phyloP scores from a whole-genome alignment of 2,113 vertebrate genomes.

The Forbesichthys agassizii region DNA sequence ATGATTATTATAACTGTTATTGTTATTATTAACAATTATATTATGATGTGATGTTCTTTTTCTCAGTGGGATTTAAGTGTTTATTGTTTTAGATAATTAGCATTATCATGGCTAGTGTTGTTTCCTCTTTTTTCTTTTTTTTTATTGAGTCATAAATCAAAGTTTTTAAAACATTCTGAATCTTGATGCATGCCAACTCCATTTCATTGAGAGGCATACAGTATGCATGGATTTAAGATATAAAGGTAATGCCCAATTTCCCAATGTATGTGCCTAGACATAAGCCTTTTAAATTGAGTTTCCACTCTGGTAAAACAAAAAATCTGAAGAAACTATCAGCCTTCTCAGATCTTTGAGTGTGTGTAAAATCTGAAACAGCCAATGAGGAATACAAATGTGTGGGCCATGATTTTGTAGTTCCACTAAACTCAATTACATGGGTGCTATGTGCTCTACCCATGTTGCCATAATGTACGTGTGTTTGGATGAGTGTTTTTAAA shows the following conservation, averaged over 20 bases:
- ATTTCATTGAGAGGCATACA: slow-evolving; percentile 68
- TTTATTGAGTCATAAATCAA: slow-evolving; percentile 63
- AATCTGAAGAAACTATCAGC: slow-evolving; percentile 52
- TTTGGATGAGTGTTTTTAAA: slow-evolving; percentile 62
- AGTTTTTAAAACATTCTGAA: slow-evolving; percentile 56
- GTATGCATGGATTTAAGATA: slow-evolving; percentile 57
- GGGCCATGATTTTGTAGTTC: slow-evolving; percentile 18
- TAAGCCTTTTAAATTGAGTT: slow-evolving; percentile 66
- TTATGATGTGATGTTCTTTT: slow-evolving; percentile 81
- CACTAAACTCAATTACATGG: slow-evolving; percentile 34
- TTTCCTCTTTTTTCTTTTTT: slow-evolving; percentile 20
- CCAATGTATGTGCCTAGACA: slow-evolving; percentile 69
- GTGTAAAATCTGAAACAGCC: slow-evolving; percentile 11
- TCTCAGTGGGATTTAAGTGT: slow-evolving; percentile 80
- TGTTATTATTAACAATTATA: slow-evolving; percentile 82
- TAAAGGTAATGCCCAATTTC: slow-evolving; percentile 48
- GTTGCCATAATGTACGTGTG: slow-evolving; percentile 69
- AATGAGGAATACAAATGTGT: slow-evolving; percentile 26
- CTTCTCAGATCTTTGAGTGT: slow-evolving; percentile 40
- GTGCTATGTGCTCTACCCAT: slow-evolving; percentile 46
- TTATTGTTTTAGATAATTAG: slow-evolving; percentile 79
- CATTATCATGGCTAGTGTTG: slow-evolving; percentile 70
- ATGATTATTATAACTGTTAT: slow-evolving; percentile 75
- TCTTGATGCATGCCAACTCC: slow-evolving; percentile 70
- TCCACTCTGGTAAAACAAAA: slow-evolving; percentile 56